These are phyloP conservation scores for Lithophane socia DNA, from an alignment of 2,888 invertebrate genomes.

Conservation along the genomic window DNA sequence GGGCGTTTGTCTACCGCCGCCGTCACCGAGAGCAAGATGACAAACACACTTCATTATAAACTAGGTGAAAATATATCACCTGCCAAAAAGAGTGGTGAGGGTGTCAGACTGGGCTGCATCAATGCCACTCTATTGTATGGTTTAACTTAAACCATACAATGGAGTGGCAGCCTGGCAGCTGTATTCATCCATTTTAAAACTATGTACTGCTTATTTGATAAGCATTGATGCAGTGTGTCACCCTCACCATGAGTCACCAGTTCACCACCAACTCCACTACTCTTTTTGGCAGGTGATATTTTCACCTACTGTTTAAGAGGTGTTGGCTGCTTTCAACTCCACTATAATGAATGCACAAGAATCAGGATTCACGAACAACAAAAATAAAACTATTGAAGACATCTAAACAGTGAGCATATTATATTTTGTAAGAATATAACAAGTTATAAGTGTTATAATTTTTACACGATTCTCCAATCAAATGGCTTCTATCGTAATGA, in stretches of 20 bases:
- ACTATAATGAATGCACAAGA: background rate
- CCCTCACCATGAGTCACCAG: too few species aligned
- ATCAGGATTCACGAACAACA: constrained; percentile 14
- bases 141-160: too few species aligned
- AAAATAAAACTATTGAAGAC: constrained; percentile 70
- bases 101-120: background rate
- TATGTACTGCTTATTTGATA: too few species aligned
- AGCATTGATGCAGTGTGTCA: too few species aligned
- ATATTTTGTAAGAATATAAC: constrained; percentile 73
- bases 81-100: background rate
- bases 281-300: too few species aligned
- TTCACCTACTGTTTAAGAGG: too few species aligned
- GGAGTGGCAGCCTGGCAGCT: too few species aligned
- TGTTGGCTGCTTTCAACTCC: background rate
- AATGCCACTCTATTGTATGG: background rate
- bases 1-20: background rate
- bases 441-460: constrained; percentile 62
- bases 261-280: too few species aligned
- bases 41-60: too few species aligned
- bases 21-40: background rate
- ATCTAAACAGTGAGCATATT: constrained; percentile 85
- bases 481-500: constrained; percentile 52
- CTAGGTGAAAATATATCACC: too few species aligned
- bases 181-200: too few species aligned
- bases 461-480: constrained; percentile 45